Evolutionary conservation across 2,113 vertebrate genomes (phyloP).

Genomic region (Pogona vitticeps): DNA sequence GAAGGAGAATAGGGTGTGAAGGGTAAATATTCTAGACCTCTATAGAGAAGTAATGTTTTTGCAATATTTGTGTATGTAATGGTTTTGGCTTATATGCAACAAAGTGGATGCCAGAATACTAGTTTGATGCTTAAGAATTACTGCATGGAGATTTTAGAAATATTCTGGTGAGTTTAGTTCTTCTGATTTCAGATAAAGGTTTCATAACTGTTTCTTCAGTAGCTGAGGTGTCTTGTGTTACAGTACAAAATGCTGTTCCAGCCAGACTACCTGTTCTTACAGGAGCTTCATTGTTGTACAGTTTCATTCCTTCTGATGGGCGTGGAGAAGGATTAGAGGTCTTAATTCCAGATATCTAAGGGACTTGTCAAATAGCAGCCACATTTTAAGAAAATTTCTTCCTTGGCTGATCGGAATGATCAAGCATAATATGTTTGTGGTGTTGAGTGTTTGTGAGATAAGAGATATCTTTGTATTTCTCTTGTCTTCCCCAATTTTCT

Average conservation of each 20-base stretch:
- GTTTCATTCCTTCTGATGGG: slow-evolving; percentile 80
- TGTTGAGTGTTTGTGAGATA: slow-evolving; percentile 67
- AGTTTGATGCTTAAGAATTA: slow-evolving; percentile 44
- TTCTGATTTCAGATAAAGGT: slow-evolving; percentile 50
- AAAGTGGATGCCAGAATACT: slow-evolving; percentile 49
- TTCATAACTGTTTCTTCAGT: slow-evolving; percentile 66
- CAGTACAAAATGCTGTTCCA: slow-evolving; percentile 71
- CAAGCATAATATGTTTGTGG: slow-evolving; percentile 71
- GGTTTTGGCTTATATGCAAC: slow-evolving; percentile 29
- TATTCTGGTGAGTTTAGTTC: slow-evolving; percentile 48
- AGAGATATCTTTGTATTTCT: slow-evolving; percentile 53
- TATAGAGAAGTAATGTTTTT: slow-evolving; percentile 4
- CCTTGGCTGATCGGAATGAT: slow-evolving; percentile 68
- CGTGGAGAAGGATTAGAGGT: slow-evolving; percentile 79
- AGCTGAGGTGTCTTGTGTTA: slow-evolving; percentile 75
- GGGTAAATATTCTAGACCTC: neutral
- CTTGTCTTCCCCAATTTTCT: slow-evolving; percentile 54
- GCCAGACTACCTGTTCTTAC: slow-evolving; percentile 80
- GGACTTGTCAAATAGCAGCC: slow-evolving; percentile 77
- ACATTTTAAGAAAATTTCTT: slow-evolving; percentile 70
- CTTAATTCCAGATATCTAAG: slow-evolving; percentile 83
- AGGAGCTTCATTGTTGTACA: slow-evolving; percentile 79
- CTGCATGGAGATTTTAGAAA: slow-evolving; percentile 13
- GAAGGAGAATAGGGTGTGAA: neutral
- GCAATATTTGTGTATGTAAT: slow-evolving; percentile 4